Base-by-base conservation (phyloP, 1,140 invertebrate species). In the Caenorhabditis inopinata region DNA sequence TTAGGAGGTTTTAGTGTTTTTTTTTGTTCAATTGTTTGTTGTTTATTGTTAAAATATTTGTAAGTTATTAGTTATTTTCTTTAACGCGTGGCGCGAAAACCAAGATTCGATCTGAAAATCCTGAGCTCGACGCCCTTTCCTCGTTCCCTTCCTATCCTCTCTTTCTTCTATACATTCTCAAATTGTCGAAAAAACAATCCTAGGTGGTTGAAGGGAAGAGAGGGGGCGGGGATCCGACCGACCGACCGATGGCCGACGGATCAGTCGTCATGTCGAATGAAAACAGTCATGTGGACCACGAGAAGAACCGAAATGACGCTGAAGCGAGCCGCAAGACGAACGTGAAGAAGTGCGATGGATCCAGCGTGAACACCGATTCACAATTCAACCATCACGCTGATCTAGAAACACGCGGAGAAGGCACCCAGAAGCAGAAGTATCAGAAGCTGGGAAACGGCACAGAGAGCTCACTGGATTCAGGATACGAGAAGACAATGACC, bases 381-480 rank as follows among this genome's bases (percentile, higher is more conserved):
- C 29, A 32, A 38, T 68, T 27, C 18, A 68, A 68, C 0, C 11
- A 29, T 68, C 58, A 68, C 16, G 7, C n/a, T 0, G 58, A 68
- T 68, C n/a, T 68, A 18, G 58, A 68, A 16, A 5, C 11, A 21
- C 58, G 58, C 23, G 58, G 58, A 0, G 58, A 68, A 21, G 58
- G 58, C 35, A 32, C 16, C 18, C 6, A 38, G 1, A 68, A 68
- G 58, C 2, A 18, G 11, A 68, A 32, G 38, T 68, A 68, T 21
- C 58, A 68, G 32, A 38, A 68, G 12, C 32, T 68, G 35, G 58
- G 58, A 68, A 68, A 42, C 21, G 58, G 58, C 35, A 68, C 32
- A 9, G 58, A 38, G 7, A 68, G 58, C 12, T 7, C 14, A 38
- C 6, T 68, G 58, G 25, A 18, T 38, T 4, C 2, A 2, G 58